Evolutionary conservation across 1,140 invertebrate genomes (phyloP), one percentile per base, ranked within the genome.

Genomic region (Linepithema humile): DNA sequence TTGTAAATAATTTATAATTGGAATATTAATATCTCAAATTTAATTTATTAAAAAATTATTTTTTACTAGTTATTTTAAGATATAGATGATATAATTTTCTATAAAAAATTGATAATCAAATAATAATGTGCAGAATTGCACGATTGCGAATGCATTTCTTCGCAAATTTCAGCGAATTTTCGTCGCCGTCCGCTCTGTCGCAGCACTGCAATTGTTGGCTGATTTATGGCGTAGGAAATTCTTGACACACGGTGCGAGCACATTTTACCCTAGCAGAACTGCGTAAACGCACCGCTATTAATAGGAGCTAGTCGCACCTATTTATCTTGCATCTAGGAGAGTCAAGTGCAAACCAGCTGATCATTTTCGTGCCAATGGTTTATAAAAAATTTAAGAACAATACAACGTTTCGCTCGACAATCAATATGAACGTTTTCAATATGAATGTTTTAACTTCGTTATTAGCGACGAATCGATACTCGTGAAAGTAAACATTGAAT

Each of bases 271-370:
- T 55, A 50, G 38, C 38, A 80, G 60, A 75, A 57, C 53, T 67
- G 43, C 53, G 73, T 85, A 85, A 88, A 88, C 60, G 53, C 17
- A n/a, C 70, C 70, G 65, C 87, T 89, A 89, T 89, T 89, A 89
- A 88, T 89, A 89, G 88, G 82, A 84, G 86, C 65, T 64, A 88
- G 88, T 77, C 85, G 82, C 85, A 82, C 85, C 87, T 89, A 88
- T 89, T 89, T 89, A 84, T 89, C 82, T 88, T 84, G 59, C 85
- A 88, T 69, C 35, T 86, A 88, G 80, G 53, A 86, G 75, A 88
- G 82, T 88, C 88, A 89, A 89, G 84, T 88, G 82, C 74, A 88
- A n/a, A 75, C 77, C 80, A 74, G 78, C 65, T 73, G 72, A 57
- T 74, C 23, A 78, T 40, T 9, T 29, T 55, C 26, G 48, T 38